Conservation (phyloP, 2,113 vertebrate species). For the Spermophilus dauricus region DNA sequence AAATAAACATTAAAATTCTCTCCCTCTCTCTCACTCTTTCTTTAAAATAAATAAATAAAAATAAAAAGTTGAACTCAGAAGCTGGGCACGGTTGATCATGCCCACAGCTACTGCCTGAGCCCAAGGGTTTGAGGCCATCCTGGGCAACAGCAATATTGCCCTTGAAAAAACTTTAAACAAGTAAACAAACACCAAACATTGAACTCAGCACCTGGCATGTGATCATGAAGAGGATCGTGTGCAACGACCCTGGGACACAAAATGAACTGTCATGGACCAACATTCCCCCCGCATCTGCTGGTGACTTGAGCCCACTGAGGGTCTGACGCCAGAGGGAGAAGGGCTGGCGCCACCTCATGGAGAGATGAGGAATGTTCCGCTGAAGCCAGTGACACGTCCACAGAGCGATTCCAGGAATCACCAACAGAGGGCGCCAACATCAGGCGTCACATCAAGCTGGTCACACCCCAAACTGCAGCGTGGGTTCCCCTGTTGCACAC, state of each 20-base stretch:
- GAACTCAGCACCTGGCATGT: not conserved
- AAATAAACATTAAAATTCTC: too few species aligned
- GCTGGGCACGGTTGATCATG: not conserved
- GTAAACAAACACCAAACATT: not conserved
- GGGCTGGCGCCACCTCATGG: not conserved
- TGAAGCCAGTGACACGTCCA: not conserved
- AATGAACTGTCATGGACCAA: too few species aligned
- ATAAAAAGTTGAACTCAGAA: not conserved
- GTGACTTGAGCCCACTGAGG: too few species aligned
- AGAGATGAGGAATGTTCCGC: too few species aligned
- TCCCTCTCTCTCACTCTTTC: too few species aligned
- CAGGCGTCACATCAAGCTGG: too few species aligned
- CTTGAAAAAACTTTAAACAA: not conserved
- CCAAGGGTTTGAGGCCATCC: not conserved
- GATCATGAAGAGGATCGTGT: not conserved
- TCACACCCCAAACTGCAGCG: fast-evolving
- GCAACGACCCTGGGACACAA: not conserved
- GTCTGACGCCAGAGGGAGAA: not conserved
- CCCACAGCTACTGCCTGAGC: not conserved
- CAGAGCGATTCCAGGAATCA: fast-evolving
- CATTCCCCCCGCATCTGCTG: fast-evolving
- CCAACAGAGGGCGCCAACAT: not conserved
- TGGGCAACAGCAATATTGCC: not conserved
- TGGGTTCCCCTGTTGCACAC: not conserved
- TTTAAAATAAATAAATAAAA: too few species aligned